phyloP scores from a whole-genome alignment of 2,797 vertebrate species.

The Bothrops alternatus region DNA sequence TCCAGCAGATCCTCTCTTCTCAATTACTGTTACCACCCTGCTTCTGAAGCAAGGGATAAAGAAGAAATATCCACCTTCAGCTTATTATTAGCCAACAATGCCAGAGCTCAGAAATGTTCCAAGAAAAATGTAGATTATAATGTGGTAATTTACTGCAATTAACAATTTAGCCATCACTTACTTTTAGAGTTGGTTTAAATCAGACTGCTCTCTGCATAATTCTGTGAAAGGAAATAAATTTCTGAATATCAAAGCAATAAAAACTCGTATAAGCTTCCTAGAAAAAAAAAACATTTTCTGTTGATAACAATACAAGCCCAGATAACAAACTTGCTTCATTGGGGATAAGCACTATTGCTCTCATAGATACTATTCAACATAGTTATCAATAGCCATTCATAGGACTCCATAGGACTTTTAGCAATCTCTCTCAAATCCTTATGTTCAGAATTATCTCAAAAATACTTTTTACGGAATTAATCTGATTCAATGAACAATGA shows the following conservation, averaged over 20 bases:
- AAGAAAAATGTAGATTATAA: not conserved
- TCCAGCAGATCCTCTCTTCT: not conserved
- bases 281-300: not conserved
- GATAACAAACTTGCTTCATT: not conserved
- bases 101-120: not conserved
- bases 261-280: not conserved
- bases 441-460: not conserved
- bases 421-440: slow-evolving; percentile 1
- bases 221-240: not conserved
- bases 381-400: not conserved
- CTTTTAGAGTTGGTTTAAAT: not conserved
- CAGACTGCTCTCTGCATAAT: too few relatives aligned
- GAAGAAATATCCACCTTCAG: not conserved
- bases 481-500: slow-evolving; percentile 20
- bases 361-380: not conserved
- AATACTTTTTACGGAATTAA: not conserved
- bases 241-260: not conserved
- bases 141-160: accelerated
- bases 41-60: not conserved
- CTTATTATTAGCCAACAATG: not conserved
- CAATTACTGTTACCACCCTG: too few relatives aligned
- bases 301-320: not conserved
- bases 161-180: not conserved
- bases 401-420: not conserved
- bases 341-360: not conserved